These are phyloP conservation scores for Sinohyriopsis cumingii DNA, from an alignment of 2,888 invertebrate species.

Conservation along the genomic window DNA sequence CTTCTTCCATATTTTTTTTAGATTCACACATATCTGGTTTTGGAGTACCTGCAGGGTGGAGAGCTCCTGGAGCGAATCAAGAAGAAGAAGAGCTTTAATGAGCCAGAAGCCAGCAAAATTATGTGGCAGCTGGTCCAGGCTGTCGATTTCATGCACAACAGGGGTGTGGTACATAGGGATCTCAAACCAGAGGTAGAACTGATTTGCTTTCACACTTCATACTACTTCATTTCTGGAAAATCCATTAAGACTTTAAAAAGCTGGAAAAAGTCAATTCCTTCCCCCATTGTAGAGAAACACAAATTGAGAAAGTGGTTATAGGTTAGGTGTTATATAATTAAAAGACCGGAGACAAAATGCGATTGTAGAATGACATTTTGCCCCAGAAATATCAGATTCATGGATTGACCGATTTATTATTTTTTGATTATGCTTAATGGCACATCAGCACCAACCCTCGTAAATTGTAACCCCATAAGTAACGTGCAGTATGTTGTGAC, in stretches of 20 bases:
- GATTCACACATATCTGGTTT: conserved; percentile 90
- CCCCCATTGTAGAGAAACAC: background rate
- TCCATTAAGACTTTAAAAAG: background rate
- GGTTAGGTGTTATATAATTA: too few relatives aligned
- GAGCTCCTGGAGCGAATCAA: conserved; percentile 83
- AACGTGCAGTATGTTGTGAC: too few relatives aligned
- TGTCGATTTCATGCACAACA: conserved; percentile 87
- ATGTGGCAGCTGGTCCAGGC: conserved; percentile 88
- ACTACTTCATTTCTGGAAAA: background rate
- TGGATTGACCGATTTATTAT: too few relatives aligned
- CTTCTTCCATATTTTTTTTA: conserved; percentile 62
- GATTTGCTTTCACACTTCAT: background rate
- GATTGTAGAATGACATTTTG: too few relatives aligned
- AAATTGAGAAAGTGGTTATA: background rate
- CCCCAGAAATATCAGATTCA: too few relatives aligned
- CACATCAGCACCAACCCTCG: too few relatives aligned
- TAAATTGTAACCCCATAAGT: too few relatives aligned
- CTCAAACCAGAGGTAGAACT: conserved; percentile 89
- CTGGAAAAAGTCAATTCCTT: background rate
- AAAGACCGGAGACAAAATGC: too few relatives aligned
- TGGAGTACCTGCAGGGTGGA: conserved; percentile 88
- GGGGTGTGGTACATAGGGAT: conserved; percentile 91
- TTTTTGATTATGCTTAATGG: too few relatives aligned
- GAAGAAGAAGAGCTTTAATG: conserved; percentile 81
- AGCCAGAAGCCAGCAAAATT: conserved; percentile 84